Evolutionary conservation across 2,113 vertebrate genomes (phyloP).

Genomic region (Tichodroma muraria): DNA sequence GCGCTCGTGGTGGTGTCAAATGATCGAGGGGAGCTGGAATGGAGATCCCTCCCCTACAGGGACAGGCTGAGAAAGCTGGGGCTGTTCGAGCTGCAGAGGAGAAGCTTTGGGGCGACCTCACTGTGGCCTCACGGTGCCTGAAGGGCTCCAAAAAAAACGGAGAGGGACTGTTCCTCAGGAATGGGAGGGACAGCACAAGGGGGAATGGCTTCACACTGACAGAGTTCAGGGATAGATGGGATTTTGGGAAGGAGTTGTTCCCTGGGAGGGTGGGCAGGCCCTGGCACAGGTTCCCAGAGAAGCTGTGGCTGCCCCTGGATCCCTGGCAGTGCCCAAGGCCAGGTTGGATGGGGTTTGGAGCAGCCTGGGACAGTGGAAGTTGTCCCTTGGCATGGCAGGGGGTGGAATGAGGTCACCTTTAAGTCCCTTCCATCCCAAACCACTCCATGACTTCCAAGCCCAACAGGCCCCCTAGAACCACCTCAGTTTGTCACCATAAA

Average conservation of each 20-base stretch:
- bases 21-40: not conserved
- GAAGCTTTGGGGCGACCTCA: not conserved
- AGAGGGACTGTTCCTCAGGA: not conserved
- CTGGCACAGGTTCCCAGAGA: not conserved
- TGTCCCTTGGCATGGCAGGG: not conserved
- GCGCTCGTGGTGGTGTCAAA: not conserved
- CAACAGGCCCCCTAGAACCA: not conserved
- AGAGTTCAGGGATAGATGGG: not conserved
- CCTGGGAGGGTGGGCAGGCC: rapidly evolving
- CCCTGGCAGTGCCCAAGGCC: not conserved
- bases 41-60: rapidly evolving
- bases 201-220: not conserved
- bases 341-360: rapidly evolving
- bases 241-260: not conserved
- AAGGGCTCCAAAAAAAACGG: not conserved
- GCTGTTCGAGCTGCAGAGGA: not conserved
- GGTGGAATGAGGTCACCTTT: rapidly evolving
- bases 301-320: not conserved
- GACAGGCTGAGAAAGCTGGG: not conserved
- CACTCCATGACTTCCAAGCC: not conserved
- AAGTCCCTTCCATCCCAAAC: not conserved
- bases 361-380: rapidly evolving
- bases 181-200: no score
- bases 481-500: not conserved
- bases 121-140: not conserved